Base-by-base conservation (phyloP, 1,140 invertebrate species). In the Drosophila kikkawai region DNA sequence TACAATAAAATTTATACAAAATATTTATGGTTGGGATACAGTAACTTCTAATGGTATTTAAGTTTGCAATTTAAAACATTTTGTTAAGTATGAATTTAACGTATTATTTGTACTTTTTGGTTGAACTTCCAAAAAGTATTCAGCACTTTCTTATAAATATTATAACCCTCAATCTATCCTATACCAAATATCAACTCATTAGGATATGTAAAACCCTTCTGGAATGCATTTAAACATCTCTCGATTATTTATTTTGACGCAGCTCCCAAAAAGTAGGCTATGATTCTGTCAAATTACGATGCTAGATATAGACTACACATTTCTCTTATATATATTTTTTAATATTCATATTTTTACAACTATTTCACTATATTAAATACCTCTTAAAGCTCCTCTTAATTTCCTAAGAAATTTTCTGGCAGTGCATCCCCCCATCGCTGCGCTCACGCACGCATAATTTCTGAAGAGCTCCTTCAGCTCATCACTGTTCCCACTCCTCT, bases 361-460 rank as follows among this genome's bases (percentile, higher is more conserved):
- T 22, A 6, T 22, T 45, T 45, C 7, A 7, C 3, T 29, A 5
- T 48, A 2, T 29, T 4, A 9, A 26, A 48, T 26, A 26, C 19
- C 5, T 22, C 12, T 47, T 7, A 7, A 47, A 29, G 5, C 26
- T 29, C 26, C 26, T 4, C 0, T 2, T 15, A 2, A 50, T 12
- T 32, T 32, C 0, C 6, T 3, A 8, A 8, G 4, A 17, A 1
- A 19, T n/a, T 60, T 67, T 32, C 13, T 12, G 12, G 9, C 50
- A 57, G 75, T 77, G 74, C 32, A 11, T 8, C 17, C 12, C 12
- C 22, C 47, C 41, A 60, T 19, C n/a, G 51, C 37, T 68, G 45
- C 60, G 45, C 60, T 50, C 71, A 83, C 79, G 83, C 83, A 91
- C 74, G 87, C 87, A 91, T 91, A 87, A 91, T 91, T 91, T 91